Base-by-base conservation (phyloP, 2,113 vertebrate species). In the Crotalus tigris region DNA sequence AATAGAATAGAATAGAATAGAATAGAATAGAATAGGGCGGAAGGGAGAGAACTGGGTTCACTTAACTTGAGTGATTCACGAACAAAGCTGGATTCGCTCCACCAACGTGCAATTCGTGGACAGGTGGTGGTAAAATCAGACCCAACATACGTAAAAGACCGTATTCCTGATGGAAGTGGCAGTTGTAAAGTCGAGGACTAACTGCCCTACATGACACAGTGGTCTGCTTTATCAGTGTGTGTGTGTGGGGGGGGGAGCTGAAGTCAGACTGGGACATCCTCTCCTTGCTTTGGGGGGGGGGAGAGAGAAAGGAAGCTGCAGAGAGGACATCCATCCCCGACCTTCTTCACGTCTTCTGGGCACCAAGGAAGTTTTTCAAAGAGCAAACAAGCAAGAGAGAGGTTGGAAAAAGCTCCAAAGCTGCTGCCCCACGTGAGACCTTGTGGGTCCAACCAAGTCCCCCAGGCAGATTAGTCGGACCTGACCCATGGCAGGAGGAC, bases 141-240 rank as follows among this genome's bases (percentile, higher is more conserved):
- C 12, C 5, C 0, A 0, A n/a, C 26, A n/a, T 1, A n/a, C 26
- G 44, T 44, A 44, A 15, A 69, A 0, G 12, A 13, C 4, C 11
- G 0, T 5, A 13, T 69, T n/a, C 3, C 0, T 5, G 12, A 69
- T 0, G 3, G 59, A 64, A 29, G 11, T 29, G 4, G 3, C 4
- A 26, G 59, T 64, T 10, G 0, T 29, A 64, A 51, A 64, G 12
- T 69, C 61, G 4, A 69, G 4, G 26, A 69, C 61, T 15, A n/a
- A 26, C 61, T n/a, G 61, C 2, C 39, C 33, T 81, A 19, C 33
- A 6, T 1, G 15, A 19, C 33, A 19, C 15, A 39, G 39, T 8
- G 15, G n/a, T 39, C 69, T 81, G n/a, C 33, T 81, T 0, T 19
- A 81, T 81, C 6, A 0, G 17, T 39, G 53, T 19, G n/a, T n/a